Percentiles rank a stretch among this genome's conserved stretches.
These are phyloP conservation scores for Deroptyus accipitrinus DNA, from an alignment of 2,113 vertebrate species.

Conservation along the genomic window DNA sequence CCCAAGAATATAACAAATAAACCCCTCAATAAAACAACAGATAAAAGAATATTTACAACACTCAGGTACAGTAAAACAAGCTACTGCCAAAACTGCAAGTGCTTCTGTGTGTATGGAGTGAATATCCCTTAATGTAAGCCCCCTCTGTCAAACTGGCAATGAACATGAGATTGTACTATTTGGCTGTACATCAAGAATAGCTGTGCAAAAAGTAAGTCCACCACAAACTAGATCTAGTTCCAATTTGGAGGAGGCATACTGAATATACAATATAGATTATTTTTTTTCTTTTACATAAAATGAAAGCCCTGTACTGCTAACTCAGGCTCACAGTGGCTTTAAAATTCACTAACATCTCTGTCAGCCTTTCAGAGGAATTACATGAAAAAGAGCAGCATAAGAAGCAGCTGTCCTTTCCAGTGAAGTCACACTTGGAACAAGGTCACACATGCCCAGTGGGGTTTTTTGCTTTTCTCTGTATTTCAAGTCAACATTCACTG, in stretches of 20 bases:
- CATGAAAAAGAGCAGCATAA: not conserved
- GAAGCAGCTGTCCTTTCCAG: not conserved
- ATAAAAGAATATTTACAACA: not conserved
- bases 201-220: constrained; percentile 13
- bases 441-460: not conserved
- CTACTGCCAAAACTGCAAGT: not conserved
- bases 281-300: not conserved
- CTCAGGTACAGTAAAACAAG: not conserved
- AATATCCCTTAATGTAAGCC: not conserved
- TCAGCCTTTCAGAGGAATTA: not conserved
- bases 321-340: not conserved
- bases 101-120: not conserved
- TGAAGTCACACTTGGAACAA: not conserved
- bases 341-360: not conserved
- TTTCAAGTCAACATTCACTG: not conserved
- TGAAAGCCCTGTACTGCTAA: not conserved
- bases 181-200: not conserved
- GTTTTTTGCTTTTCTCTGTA: not conserved
- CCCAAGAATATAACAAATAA: not conserved
- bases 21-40: not conserved
- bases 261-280: not conserved
- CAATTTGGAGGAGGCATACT: not conserved
- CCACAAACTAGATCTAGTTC: not conserved
- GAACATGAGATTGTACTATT: not conserved
- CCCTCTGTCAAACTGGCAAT: not conserved